phyloP scores from a whole-genome alignment of 1,140 invertebrate species.

The Bactericera cockerelli region DNA sequence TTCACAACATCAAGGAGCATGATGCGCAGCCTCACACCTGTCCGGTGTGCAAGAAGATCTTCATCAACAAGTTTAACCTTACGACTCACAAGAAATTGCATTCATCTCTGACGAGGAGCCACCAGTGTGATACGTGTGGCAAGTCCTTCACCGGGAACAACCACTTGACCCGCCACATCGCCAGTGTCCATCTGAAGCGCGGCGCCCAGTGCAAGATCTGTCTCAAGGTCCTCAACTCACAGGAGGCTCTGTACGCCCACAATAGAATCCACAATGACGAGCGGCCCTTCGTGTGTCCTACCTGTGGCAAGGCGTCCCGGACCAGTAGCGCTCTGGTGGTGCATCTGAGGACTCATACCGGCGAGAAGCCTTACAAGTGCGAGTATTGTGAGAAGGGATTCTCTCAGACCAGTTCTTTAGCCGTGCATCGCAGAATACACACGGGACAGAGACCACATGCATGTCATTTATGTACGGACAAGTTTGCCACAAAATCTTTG shows the following conservation, averaged over 20 bases:
- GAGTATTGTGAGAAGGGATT: slow-evolving; percentile 18
- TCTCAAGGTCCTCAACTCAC: not conserved
- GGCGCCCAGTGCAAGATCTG: slow-evolving; percentile 34
- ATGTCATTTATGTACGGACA: slow-evolving; percentile 45
- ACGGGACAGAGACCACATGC: slow-evolving; percentile 36
- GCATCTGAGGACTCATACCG: slow-evolving; percentile 29
- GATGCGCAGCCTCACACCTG: slow-evolving; percentile 41
- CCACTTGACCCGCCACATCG: slow-evolving; percentile 37
- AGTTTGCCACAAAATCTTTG: slow-evolving; percentile 38
- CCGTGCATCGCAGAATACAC: slow-evolving; percentile 45
- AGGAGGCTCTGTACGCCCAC: slow-evolving; percentile 24
- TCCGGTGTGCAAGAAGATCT: slow-evolving; percentile 46
- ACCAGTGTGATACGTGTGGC: slow-evolving; percentile 38
- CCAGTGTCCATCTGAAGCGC: slow-evolving; percentile 55
- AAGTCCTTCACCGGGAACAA: slow-evolving; percentile 52
- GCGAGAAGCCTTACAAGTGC: slow-evolving; percentile 26
- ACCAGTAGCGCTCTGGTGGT: slow-evolving; percentile 30
- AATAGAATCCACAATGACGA: slow-evolving; percentile 22
- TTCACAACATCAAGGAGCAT: slow-evolving; percentile 39
- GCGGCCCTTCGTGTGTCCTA: slow-evolving; percentile 25
- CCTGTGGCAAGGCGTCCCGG: slow-evolving; percentile 27
- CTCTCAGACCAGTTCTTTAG: slow-evolving; percentile 39
- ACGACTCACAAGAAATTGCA: slow-evolving; percentile 26
- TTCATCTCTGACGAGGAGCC: slow-evolving; percentile 29
- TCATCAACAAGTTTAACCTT: slow-evolving; percentile 28